These are phyloP conservation scores for Chaetodon trifascialis DNA, from an alignment of 2,113 vertebrate genomes.

Conservation along the genomic window DNA sequence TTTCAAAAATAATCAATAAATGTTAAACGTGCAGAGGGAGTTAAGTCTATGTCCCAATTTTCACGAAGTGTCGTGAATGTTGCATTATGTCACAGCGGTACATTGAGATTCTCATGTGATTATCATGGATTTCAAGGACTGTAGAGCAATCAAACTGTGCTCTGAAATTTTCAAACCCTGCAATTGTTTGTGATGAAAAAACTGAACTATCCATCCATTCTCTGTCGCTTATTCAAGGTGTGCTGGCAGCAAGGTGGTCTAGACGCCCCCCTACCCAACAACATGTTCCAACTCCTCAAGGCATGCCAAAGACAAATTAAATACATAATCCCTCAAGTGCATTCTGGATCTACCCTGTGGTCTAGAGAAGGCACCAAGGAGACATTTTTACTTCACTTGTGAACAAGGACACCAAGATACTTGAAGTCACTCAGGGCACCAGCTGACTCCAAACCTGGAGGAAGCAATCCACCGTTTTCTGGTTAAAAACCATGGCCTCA, in stretches of 20 bases:
- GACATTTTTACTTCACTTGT: not conserved
- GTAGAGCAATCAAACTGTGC: not conserved
- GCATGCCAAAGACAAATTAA: not conserved
- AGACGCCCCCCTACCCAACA: not conserved
- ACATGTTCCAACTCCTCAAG: not conserved
- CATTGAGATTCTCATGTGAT: not conserved
- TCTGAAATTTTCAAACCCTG: not conserved
- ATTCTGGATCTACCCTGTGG: not conserved
- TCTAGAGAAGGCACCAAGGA: not conserved
- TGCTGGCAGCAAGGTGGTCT: not conserved
- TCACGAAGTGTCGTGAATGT: constrained; percentile 2
- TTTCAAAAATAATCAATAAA: not conserved
- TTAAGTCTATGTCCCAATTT: fast-evolving
- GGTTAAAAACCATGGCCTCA: not conserved
- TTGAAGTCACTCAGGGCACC: not conserved
- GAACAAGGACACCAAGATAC: not conserved
- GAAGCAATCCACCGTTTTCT: too few species aligned
- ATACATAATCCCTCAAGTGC: not conserved
- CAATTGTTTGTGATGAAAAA: not conserved
- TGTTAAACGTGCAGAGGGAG: not conserved
- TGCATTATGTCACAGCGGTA: constrained; percentile 15
- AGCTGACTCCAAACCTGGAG: not conserved
- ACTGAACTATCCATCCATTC: not conserved
- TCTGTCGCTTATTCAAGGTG: too few species aligned
- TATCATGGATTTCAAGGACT: constrained; percentile 16